Percentiles rank a stretch among this genome's conserved stretches.
Evolutionary conservation across 2,888 invertebrate species (phyloP).

Genomic region (Hypena proboscidalis): DNA sequence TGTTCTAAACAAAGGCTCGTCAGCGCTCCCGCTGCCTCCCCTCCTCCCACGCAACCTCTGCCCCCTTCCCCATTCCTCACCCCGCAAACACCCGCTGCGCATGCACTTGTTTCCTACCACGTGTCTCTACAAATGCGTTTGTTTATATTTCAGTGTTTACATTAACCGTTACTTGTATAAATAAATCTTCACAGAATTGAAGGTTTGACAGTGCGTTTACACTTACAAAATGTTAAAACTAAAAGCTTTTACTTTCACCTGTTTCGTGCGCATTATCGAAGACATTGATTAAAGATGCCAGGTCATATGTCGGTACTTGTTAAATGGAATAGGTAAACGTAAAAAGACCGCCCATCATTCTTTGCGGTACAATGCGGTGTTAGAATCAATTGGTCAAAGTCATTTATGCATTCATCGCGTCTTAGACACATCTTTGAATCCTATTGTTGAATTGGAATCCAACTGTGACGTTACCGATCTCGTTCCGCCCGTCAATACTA

Average conservation of each 20-base stretch:
- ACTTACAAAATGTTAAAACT: slow-evolving; percentile 42
- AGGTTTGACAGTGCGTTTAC: slow-evolving; percentile 55
- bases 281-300: slow-evolving; percentile 44
- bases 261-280: slow-evolving; percentile 30
- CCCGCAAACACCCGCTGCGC: slow-evolving; percentile 67
- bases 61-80: slow-evolving; percentile 25
- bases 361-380: slow-evolving; percentile 65
- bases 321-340: slow-evolving; percentile 51
- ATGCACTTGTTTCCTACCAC: slow-evolving; percentile 76
- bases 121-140: slow-evolving; percentile 74
- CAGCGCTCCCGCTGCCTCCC: slow-evolving; percentile 44
- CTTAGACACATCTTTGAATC: slow-evolving; percentile 63
- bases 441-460: slow-evolving; percentile 69
- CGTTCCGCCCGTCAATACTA: slow-evolving; percentile 58
- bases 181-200: slow-evolving; percentile 60
- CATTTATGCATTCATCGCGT: slow-evolving; percentile 68
- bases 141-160: slow-evolving; percentile 77
- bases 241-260: slow-evolving; percentile 40
- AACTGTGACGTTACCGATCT: slow-evolving; percentile 69
- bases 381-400: slow-evolving; percentile 82
- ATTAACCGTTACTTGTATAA: slow-evolving; percentile 62
- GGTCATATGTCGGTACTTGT: slow-evolving; percentile 49
- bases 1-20: slow-evolving; percentile 82
- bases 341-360: slow-evolving; percentile 54
- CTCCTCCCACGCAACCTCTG: slow-evolving; percentile 24